These are phyloP conservation scores for Macquaria australasica DNA, from an alignment of 2,113 vertebrate genomes.

Conservation along the genomic window DNA sequence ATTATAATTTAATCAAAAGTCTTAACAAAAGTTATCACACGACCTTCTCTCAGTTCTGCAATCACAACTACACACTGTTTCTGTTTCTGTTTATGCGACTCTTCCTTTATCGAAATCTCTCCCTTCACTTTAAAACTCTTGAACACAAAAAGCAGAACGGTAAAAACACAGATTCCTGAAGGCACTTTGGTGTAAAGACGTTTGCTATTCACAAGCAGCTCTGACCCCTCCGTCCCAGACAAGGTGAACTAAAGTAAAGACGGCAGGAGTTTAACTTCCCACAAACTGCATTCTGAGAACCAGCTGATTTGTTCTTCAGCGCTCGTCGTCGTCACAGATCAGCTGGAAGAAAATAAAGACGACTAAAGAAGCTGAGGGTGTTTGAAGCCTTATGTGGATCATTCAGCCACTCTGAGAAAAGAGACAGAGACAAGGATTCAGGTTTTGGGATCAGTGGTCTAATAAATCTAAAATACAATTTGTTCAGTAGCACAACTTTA, in stretches of 20 bases:
- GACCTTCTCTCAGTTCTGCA: neutral
- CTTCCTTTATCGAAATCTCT: neutral
- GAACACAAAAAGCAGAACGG: neutral
- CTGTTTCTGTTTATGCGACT: neutral
- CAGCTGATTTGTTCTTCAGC: too few species aligned
- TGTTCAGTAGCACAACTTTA: neutral
- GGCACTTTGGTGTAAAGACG: conserved; percentile 51
- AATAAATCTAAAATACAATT: neutral
- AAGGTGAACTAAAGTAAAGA: neutral
- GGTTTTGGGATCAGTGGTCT: neutral
- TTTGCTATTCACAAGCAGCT: conserved; percentile 47
- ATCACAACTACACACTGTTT: neutral
- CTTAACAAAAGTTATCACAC: conserved; percentile 22
- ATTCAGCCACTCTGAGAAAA: conserved; percentile 50
- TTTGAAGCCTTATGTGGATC: neutral
- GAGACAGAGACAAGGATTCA: neutral
- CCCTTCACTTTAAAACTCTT: neutral
- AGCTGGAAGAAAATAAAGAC: neutral
- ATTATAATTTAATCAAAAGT: neutral
- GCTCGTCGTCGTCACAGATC: conserved; percentile 31
- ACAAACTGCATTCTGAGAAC: neutral
- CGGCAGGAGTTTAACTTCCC: neutral
- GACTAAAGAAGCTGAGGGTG: neutral
- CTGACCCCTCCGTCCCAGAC: neutral
- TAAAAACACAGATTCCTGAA: conserved; percentile 12